phyloP scores from a whole-genome alignment of 1,140 invertebrate species.

The Caenorhabditis latens region DNA sequence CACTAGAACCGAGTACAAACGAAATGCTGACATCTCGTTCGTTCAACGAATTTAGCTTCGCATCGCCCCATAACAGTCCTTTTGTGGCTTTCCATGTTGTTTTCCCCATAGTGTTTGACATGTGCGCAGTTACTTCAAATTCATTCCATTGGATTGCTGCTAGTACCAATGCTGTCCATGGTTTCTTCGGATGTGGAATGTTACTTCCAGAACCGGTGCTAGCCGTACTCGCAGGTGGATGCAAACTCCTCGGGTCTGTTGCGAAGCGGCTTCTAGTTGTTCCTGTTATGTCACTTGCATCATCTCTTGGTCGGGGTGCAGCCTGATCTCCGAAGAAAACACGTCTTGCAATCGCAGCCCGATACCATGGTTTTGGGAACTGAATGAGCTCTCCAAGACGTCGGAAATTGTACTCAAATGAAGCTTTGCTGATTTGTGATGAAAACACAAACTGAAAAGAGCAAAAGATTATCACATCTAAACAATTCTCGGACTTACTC shows the following conservation, averaged over 20 bases:
- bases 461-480: conserved; percentile 77
- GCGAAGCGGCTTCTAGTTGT: neutral
- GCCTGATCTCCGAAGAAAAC: conserved; percentile 76
- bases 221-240: conserved; percentile 1
- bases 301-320: conserved; percentile 24
- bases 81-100: conserved; percentile 68
- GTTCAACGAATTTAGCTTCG: conserved; percentile 37
- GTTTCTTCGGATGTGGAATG: conserved; percentile 9
- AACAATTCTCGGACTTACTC: conserved; percentile 11
- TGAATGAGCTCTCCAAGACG: conserved; percentile 95
- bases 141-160: conserved; percentile 75
- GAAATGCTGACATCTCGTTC: conserved; percentile 49
- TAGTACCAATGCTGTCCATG: conserved; percentile 68
- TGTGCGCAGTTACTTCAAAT: conserved; percentile 75
- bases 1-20: conserved; percentile 67
- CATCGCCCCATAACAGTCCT: conserved; percentile 62
- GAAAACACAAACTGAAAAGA: conserved; percentile 70
- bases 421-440: conserved; percentile 92
- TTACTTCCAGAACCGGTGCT: neutral
- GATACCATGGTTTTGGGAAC: conserved; percentile 97
- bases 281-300: conserved; percentile 32
- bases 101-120: conserved; percentile 75
- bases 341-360: conserved; percentile 78
- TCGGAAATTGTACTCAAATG: conserved; percentile 98
- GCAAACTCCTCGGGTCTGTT: neutral